Percentiles rank a stretch among this genome's conserved stretches.
Conservation (phyloP, 23 tunicate genomes). For the Corella eumyota region DNA sequence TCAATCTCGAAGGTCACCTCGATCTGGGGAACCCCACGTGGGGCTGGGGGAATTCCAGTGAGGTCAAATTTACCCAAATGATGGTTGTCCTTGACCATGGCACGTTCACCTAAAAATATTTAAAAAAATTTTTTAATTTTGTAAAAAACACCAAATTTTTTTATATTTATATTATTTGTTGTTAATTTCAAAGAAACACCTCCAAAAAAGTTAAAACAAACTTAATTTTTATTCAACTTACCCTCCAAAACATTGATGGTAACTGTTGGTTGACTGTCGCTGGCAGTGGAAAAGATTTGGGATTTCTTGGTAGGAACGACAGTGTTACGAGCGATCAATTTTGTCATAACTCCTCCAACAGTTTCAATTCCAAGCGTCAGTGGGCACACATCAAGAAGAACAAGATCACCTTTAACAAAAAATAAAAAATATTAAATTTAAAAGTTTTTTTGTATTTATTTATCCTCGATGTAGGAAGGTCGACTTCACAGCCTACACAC, state of each 20-base stretch:
- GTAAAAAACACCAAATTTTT: background rate
- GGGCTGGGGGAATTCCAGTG: conserved; percentile 97
- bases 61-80: conserved; percentile 95
- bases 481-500: too few species aligned
- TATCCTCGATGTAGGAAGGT: too few species aligned
- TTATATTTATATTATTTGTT: too few species aligned
- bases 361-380: conserved; percentile 99
- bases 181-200: too few species aligned
- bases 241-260: conserved; percentile 94
- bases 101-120: conserved; percentile 66
- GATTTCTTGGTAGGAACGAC: conserved; percentile 97
- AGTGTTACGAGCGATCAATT: conserved; percentile 89
- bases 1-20: conserved; percentile 99
- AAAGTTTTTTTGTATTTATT: too few species aligned
- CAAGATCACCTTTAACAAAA: conserved; percentile 65
- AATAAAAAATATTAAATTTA: background rate
- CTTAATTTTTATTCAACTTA: background rate
- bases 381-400: conserved; percentile 88
- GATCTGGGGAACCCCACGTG: conserved; percentile 94
- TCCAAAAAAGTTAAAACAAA: background rate
- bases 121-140: background rate
- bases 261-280: conserved; percentile 97
- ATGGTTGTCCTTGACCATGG: conserved; percentile 96
- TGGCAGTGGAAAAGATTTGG: conserved; percentile 96
- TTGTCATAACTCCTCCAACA: conserved; percentile 99